Base-by-base conservation (phyloP, 2,888 invertebrate species). In the Melanotus villosus region DNA sequence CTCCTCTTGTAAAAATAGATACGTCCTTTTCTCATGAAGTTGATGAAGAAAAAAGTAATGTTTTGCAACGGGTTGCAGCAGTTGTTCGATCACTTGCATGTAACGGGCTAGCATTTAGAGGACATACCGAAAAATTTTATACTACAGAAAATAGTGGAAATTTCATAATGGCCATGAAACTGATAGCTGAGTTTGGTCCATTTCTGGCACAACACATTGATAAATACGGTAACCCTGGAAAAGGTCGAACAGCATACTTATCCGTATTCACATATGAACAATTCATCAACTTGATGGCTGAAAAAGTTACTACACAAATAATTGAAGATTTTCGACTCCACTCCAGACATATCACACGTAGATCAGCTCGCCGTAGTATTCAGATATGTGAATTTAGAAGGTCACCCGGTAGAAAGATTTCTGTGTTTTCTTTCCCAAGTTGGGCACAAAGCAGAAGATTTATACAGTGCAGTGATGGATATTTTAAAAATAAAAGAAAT, bases 121-220 rank as follows among this genome's bases (percentile, higher is more conserved):
- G 26, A 7, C 26, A 26, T 26, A 26, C 7, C 26, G 26, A 26
- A 26, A 26, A 26, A 26, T 5, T 26, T 26, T 26, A 3, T 26
- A 5, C 26, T n/a, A 34, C 6, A n/a, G 34, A n/a, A 34, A 34
- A 34, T 34, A 26, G 26, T 26, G 34, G 34, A 34, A 34, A 34
- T 34, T 34, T 34, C n/a, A 26, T 34, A n/a, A 34, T 5, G 9
- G 6, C 34, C 2, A 10, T 34, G 34, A n/a, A 34, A 34, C 10
- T 34, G 79, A 12, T 68, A 80, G 62, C 81, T 76, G 63, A 79
- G n/a, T n/a, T n/a, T n/a, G n/a, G n/a, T 70, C 73, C 77, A 5
- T 81, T 80, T 63, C 58, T 80, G 34, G 64, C 52, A 14, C 59
- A 69, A 47, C 79, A 80, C 69, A 70, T 80, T 30, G 19, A 67